Percentiles rank a stretch among this genome's conserved stretches.
phyloP scores from a whole-genome alignment of 2,888 invertebrate species.

The Amorpha juglandis region DNA sequence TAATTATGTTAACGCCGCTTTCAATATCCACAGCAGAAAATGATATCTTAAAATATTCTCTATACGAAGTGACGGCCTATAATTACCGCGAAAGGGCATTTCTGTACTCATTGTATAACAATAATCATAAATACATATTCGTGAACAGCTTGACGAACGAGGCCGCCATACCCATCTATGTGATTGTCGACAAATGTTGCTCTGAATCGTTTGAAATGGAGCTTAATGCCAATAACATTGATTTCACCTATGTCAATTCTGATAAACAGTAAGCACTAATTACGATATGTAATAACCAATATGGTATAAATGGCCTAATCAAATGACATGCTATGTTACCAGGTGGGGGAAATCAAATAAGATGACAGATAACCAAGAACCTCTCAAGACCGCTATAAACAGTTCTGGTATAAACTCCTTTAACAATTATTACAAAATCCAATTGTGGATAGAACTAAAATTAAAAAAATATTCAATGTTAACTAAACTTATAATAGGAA shows the following conservation, averaged over 20 bases:
- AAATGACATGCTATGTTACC: too few species aligned
- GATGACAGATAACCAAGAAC: not conserved
- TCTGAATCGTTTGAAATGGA: conserved; percentile 51
- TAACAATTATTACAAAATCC: conserved; percentile 11
- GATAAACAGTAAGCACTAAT: not conserved
- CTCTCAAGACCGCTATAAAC: not conserved
- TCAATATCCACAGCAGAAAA: not conserved
- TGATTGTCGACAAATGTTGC: conserved; percentile 52
- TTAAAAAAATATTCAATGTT: conserved; percentile 22
- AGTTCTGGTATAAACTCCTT: conserved; percentile 5
- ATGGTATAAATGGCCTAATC: not conserved
- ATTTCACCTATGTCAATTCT: conserved; percentile 6
- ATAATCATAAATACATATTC: conserved; percentile 51
- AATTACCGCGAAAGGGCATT: conserved; percentile 59
- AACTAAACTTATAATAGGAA: conserved; percentile 54
- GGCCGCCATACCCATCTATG: conserved; percentile 65
- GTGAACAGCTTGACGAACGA: conserved; percentile 70
- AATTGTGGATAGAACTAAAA: conserved; percentile 18
- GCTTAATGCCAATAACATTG: conserved; percentile 37
- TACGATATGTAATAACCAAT: not conserved
- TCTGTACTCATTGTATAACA: conserved; percentile 53
- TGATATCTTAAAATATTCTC: conserved; percentile 42
- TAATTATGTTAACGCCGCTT: not conserved
- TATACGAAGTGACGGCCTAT: conserved; percentile 68
- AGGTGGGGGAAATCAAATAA: not conserved